Evolutionary conservation across 2,797 vertebrate genomes (phyloP), one percentile per base, ranked within the genome.

Genomic region (Phoxinus dragarum): DNA sequence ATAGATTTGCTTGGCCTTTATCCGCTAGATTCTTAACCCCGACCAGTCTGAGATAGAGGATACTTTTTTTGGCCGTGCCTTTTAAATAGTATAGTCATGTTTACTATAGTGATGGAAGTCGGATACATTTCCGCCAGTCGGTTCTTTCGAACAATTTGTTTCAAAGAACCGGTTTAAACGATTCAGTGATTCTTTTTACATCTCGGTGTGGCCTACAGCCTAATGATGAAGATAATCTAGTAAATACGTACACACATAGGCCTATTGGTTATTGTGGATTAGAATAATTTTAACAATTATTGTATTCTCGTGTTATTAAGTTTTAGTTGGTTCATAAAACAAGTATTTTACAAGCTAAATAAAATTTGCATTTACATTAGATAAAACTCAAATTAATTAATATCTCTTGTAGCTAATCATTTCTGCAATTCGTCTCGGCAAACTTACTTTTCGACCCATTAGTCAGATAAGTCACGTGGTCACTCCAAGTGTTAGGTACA

Each of bases 1-100:
- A 84, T 84, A 76, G 82, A 76, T 36, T 40, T 31, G 82, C 23
- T 40, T 84, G 61, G 36, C 73, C 47, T 77, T 68, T 77, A 76
- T 84, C 61, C 27, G 61, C 61, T 77, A 68, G 61, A 76, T 66
- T 76, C 61, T 34, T 84, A 76, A 84, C 82, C 66, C 56, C 75
- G 16, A 71, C n/a, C 66, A 38, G 7, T 56, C 38, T 47, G 34
- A 52, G 73, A 67, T 34, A 84, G 82, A 40, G 59, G 61, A 69
- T 44, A 69, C 74, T 42, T 59, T 69, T 69, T 34, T 61, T 44
- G 75, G 66, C 49, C 8, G 31, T 79, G 16, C 1, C 38, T 69
- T 78, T 14, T 71, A 84, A 71, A 78, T 78, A 42, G 12, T 61
- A 44, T 44, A 36, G 5, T 61, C 42, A 38, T 80, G 27, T 80